Percentiles rank a stretch among this genome's conserved stretches.
These are phyloP conservation scores for Coreius guichenoti DNA, from an alignment of 2,797 vertebrate species.

Conservation along the genomic window DNA sequence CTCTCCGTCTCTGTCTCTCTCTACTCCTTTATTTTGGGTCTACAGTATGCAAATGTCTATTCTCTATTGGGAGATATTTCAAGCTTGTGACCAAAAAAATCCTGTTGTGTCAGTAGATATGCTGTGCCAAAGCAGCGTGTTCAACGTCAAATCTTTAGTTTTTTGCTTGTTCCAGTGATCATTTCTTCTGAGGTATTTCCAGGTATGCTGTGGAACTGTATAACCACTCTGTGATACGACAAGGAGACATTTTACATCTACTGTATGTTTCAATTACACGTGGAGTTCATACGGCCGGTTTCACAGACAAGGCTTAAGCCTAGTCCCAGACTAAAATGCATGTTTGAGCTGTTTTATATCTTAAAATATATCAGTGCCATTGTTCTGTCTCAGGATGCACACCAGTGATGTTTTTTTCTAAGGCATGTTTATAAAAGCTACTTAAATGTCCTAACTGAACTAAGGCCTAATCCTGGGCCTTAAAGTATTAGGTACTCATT, in stretches of 20 bases:
- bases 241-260: slow-evolving; percentile 42
- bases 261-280: slow-evolving; percentile 33
- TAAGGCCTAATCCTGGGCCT: too few species aligned
- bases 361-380: too few species aligned
- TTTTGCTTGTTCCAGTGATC: slow-evolving; percentile 37
- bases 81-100: not conserved
- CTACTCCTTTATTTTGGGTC: not conserved
- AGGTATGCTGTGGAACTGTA: slow-evolving; percentile 19
- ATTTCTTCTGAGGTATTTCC: not conserved
- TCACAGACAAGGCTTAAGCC: too few species aligned
- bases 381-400: too few species aligned
- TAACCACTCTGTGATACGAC: slow-evolving; percentile 10
- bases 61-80: slow-evolving; percentile 20
- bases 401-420: too few species aligned
- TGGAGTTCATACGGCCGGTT: not conserved
- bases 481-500: slow-evolving; percentile 27
- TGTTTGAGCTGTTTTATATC: too few species aligned
- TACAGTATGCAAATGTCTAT: slow-evolving; percentile 18
- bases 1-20: slow-evolving; percentile 10
- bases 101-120: not conserved
- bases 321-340: too few species aligned
- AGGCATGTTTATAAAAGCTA: too few species aligned
- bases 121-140: not conserved
- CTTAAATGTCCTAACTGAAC: too few species aligned
- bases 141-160: slow-evolving; percentile 6